A percentile compares a stretch with the other conserved stretches of the same genome.
Evolutionary conservation across 2,888 invertebrate species (phyloP).

Genomic region (Amiota communis): DNA sequence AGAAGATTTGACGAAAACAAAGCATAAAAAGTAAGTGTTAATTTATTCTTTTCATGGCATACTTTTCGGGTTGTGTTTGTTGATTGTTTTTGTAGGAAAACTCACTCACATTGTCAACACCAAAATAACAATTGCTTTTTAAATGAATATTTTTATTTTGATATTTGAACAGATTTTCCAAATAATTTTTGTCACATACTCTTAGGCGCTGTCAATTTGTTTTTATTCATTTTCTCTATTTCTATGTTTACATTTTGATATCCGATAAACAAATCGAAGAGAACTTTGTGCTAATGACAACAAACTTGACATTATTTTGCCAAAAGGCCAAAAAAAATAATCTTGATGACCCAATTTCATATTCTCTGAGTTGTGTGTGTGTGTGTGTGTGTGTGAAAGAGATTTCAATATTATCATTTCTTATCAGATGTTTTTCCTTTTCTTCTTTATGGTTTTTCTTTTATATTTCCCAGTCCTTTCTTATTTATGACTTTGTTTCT

Average conservation of each 20-base stretch:
- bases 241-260: background rate
- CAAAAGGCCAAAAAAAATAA: background rate
- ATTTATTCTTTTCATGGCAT: slow-evolving; percentile 53
- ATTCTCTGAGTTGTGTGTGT: no score
- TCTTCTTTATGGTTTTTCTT: background rate
- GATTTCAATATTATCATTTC: no score
- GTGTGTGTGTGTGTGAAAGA: no score
- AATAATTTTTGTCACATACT: slow-evolving; percentile 13
- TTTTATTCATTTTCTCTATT: slow-evolving; percentile 7
- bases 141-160: no score
- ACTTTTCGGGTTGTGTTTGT: slow-evolving; percentile 37
- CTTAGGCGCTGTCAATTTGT: slow-evolving; percentile 27
- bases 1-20: background rate
- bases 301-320: background rate
- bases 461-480: no score
- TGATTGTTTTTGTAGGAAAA: background rate
- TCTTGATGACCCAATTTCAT: no score
- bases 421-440: background rate
- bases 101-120: slow-evolving; percentile 38
- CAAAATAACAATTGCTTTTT: slow-evolving; percentile 25
- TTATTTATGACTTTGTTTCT: background rate
- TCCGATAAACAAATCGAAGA: background rate
- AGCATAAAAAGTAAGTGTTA: slow-evolving; percentile 61
- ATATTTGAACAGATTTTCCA: no score
- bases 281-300: background rate